A percentile compares a stretch with the other conserved stretches of the same genome.
These are phyloP conservation scores for Lepidurus arcticus DNA, from an alignment of 1,140 invertebrate species.

Conservation along the genomic window DNA sequence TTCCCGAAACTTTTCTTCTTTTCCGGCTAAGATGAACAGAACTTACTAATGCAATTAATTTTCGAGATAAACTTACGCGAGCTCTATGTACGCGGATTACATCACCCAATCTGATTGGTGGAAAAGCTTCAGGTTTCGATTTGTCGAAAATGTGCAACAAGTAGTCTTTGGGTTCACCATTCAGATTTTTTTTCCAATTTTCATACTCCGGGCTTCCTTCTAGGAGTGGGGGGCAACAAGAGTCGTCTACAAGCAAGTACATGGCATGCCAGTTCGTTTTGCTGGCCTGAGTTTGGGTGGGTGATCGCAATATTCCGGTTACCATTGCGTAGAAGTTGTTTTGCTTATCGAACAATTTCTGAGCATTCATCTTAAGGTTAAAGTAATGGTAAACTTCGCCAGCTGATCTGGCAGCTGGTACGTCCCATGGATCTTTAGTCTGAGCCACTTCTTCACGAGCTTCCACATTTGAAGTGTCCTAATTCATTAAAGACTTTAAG, in stretches of 20 bases:
- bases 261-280: neutral
- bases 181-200: neutral
- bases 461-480: too few species aligned
- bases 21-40: neutral
- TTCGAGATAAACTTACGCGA: neutral
- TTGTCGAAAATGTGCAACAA: neutral
- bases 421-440: too few species aligned
- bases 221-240: neutral
- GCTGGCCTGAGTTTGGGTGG: neutral
- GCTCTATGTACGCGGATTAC: neutral
- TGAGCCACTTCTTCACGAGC: too few species aligned
- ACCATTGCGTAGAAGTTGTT: neutral
- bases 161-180: neutral
- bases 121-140: neutral
- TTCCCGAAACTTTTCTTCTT: neutral
- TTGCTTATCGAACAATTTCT: neutral
- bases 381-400: neutral
- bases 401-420: too few species aligned
- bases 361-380: neutral
- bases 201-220: neutral
- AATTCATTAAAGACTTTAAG: too few species aligned
- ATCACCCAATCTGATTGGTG: neutral
- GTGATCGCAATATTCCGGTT: neutral
- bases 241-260: neutral
- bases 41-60: neutral